Evolutionary conservation across 2,888 invertebrate species (phyloP).

Genomic region (Oscheius sp.): DNA sequence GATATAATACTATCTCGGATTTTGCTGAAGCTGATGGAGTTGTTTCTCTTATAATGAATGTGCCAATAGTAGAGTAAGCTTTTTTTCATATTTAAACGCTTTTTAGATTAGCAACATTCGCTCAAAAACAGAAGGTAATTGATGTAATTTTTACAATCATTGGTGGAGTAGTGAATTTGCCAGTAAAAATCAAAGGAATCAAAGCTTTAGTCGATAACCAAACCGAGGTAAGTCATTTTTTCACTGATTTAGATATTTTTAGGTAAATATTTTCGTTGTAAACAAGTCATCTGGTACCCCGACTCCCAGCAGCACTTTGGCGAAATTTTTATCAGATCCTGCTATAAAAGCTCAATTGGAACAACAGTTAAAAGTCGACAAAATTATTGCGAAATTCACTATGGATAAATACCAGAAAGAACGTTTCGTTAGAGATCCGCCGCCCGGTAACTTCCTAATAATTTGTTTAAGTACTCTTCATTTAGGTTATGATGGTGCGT

Average conservation of each 20-base stretch:
- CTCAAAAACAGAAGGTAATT: conserved; percentile 77
- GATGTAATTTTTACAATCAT: conserved; percentile 64
- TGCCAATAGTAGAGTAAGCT: conserved; percentile 73
- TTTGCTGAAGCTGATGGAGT: conserved; percentile 89
- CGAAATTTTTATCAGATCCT: conserved; percentile 75
- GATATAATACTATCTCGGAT: conserved; percentile 86
- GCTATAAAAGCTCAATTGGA: conserved; percentile 75
- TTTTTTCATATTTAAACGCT: background rate
- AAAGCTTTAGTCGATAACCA: conserved; percentile 83
- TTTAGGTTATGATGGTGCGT: conserved; percentile 75
- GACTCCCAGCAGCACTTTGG: conserved; percentile 71
- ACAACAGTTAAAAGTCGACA: conserved; percentile 49
- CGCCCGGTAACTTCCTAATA: conserved; percentile 35
- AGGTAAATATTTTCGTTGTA: conserved; percentile 73
- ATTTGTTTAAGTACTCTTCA: background rate
- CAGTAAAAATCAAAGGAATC: conserved; percentile 76
- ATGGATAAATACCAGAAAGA: conserved; percentile 49
- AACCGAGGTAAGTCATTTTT: conserved; percentile 32
- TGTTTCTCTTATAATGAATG: conserved; percentile 85
- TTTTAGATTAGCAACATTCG: conserved; percentile 17
- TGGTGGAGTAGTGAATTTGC: conserved; percentile 46
- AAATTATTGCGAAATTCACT: conserved; percentile 38
- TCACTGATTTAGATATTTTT: too few species aligned
- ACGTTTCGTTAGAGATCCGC: conserved; percentile 41
- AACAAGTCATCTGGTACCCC: conserved; percentile 77